Evolutionary conservation across 2,888 invertebrate genomes (phyloP).

Genomic region (Nephrotoma flavescens): DNA sequence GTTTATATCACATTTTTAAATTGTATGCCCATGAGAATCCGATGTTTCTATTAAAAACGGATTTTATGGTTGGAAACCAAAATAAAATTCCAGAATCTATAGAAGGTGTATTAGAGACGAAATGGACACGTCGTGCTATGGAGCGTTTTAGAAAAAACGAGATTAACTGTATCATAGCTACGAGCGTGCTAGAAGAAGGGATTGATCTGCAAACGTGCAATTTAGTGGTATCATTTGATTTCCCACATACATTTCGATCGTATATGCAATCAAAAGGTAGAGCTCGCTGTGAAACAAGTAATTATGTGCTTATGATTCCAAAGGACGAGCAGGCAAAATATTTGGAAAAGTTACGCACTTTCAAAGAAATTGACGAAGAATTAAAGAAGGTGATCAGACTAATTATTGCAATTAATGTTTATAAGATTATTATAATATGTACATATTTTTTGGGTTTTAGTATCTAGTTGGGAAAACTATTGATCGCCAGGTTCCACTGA

Average conservation of each 20-base stretch:
- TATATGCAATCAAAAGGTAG: slow-evolving; percentile 85
- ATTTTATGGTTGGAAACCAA: slow-evolving; percentile 53
- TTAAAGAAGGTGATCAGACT: slow-evolving; percentile 33
- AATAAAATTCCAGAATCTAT: slow-evolving; percentile 16
- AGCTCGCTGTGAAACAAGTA: slow-evolving; percentile 51
- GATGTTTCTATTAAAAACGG: slow-evolving; percentile 42
- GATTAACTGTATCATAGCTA: slow-evolving; percentile 51
- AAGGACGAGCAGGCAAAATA: slow-evolving; percentile 21
- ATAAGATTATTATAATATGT: slow-evolving; percentile 3
- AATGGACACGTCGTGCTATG: slow-evolving; percentile 26
- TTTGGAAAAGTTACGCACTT: slow-evolving; percentile 29
- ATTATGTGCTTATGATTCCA: slow-evolving; percentile 41
- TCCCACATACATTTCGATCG: slow-evolving; percentile 54
- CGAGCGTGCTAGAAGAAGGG: slow-evolving; percentile 82
- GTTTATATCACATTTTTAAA: slow-evolving; percentile 52
- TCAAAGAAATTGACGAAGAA: slow-evolving; percentile 36
- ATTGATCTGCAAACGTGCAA: slow-evolving; percentile 74
- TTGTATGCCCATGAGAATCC: slow-evolving; percentile 33
- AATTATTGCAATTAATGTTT: slow-evolving; percentile 7
- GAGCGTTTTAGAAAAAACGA: slow-evolving; percentile 41
- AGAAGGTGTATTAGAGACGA: slow-evolving; percentile 20
- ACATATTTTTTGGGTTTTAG: slow-evolving; percentile 21
- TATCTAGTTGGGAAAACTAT: slow-evolving; percentile 42
- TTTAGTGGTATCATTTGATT: slow-evolving; percentile 61
- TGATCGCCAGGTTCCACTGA: slow-evolving; percentile 37